phyloP scores from a whole-genome alignment of 92 coral and sea anemone species.

The Phenganax subtilis region DNA sequence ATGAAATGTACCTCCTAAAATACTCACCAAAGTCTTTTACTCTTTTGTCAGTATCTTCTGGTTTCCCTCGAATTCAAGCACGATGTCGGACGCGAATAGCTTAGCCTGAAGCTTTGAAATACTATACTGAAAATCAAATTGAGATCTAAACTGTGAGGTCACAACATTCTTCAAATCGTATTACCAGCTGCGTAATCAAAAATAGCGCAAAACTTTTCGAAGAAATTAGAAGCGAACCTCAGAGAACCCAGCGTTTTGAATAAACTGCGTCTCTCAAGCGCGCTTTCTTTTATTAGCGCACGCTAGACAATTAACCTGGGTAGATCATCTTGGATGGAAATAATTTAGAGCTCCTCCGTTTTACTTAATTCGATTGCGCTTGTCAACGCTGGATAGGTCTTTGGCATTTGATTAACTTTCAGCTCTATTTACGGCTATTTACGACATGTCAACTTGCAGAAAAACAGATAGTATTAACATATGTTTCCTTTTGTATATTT shows the following conservation, averaged over 20 bases:
- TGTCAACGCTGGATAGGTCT: conserved; percentile 7
- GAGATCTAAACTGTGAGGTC: neutral
- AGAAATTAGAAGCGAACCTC: neutral
- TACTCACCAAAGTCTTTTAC: no score
- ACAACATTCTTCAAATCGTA: conserved; percentile 2
- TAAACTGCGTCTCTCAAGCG: neutral
- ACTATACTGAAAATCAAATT: neutral
- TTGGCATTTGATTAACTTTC: neutral
- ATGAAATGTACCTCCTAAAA: no score
- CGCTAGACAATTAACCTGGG: neutral
- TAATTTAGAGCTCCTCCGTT: neutral
- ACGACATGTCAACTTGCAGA: neutral
- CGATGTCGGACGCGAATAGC: neutral
- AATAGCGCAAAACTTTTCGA: neutral
- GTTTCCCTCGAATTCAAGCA: neutral
- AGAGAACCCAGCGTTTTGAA: neutral
- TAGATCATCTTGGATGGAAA: neutral
- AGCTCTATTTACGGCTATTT: neutral
- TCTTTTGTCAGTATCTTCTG: no score
- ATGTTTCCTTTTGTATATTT: no score
- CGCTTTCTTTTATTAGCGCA: neutral
- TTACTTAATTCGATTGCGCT: conserved; percentile 7
- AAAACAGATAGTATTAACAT: neutral
- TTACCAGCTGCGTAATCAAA: neutral
- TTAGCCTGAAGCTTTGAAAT: neutral